Evolutionary conservation across 1,140 invertebrate genomes (phyloP), one percentile per base, ranked within the genome.

Genomic region (Drosophila tropicalis): DNA sequence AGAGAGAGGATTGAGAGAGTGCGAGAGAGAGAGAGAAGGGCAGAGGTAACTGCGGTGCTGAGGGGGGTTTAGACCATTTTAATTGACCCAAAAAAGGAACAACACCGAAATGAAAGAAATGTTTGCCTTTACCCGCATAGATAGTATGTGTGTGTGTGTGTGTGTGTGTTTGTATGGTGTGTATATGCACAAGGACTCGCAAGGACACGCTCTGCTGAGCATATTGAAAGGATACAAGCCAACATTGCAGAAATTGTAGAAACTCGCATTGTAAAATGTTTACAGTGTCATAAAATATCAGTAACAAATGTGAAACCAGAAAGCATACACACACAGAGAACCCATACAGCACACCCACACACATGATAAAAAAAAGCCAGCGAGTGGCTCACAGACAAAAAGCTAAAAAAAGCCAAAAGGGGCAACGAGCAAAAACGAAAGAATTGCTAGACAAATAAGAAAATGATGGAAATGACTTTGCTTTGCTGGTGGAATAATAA

Each of bases 231-330:
- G 72, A 69, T 54, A 67, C 56, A 67, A 55, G 55, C 56, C 57
- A 63, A 71, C 61, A 62, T 54, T 40, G 61, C 32, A 36, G 54
- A 57, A 15, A 41, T 39, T 39, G n/a, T 36, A 39, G 54, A 32
- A 62, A 51, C 54, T 70, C 72, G 72, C 76, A 83, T 79, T 83
- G 78, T 81, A 74, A 78, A 87, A 87, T 87, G 77, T 90, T 90
- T 78, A 81, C 85, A 81, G 84, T 89, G 81, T 87, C 84, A 84
- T 87, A 90, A 90, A 87, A 84, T 89, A 89, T 78, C 70, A 87
- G 81, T 79, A 87, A 74, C 84, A 84, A 84, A 72, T 90, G 70
- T 40, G 68, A 70, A 72, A 75, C 70, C 84, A 74, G 40, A 47
- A 58, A 54, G 40, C 39, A 7, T 7, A 25, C 39, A 51, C 15